Evolutionary conservation across 2,888 invertebrate genomes (phyloP).

Genomic region (Rotaria socialis): DNA sequence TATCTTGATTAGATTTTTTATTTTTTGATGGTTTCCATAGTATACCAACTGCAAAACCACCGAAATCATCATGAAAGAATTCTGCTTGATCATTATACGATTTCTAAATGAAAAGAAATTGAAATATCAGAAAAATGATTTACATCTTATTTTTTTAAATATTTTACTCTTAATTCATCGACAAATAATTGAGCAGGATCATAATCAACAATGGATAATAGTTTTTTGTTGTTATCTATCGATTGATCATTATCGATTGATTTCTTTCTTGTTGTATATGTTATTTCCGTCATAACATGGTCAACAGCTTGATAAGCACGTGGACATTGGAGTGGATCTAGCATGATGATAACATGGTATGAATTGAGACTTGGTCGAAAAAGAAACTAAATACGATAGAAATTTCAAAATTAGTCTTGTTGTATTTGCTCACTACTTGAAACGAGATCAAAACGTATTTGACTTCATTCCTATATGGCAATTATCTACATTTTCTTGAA

Average conservation of each 20-base stretch:
- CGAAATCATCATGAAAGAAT: constrained; percentile 82
- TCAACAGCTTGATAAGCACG: constrained; percentile 62
- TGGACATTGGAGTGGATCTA: constrained; percentile 63
- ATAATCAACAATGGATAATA: constrained; percentile 72
- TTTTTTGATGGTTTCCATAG: constrained; percentile 71
- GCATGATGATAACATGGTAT: constrained; percentile 73
- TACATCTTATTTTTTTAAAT: too few relatives aligned
- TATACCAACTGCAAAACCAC: constrained; percentile 75
- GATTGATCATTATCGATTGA: not conserved
- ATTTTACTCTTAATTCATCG: constrained; percentile 65
- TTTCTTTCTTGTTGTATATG: not conserved
- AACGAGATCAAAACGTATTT: too few relatives aligned
- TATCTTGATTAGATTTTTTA: constrained; percentile 48
- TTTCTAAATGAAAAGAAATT: constrained; percentile 41
- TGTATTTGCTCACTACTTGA: too few relatives aligned
- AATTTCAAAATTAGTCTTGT: too few relatives aligned
- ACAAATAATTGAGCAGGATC: constrained; percentile 72
- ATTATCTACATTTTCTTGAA: too few relatives aligned
- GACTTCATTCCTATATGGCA: too few relatives aligned
- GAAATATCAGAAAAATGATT: too few relatives aligned
- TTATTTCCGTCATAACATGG: constrained; percentile 34
- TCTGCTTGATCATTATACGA: constrained; percentile 68
- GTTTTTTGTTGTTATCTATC: constrained; percentile 52
- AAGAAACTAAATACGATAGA: constrained; percentile 50
- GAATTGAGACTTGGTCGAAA: constrained; percentile 68